Percentiles rank a stretch among this genome's conserved stretches.
These are phyloP conservation scores for Drosophila ambigua DNA, from an alignment of 1,140 invertebrate species.

Conservation along the genomic window DNA sequence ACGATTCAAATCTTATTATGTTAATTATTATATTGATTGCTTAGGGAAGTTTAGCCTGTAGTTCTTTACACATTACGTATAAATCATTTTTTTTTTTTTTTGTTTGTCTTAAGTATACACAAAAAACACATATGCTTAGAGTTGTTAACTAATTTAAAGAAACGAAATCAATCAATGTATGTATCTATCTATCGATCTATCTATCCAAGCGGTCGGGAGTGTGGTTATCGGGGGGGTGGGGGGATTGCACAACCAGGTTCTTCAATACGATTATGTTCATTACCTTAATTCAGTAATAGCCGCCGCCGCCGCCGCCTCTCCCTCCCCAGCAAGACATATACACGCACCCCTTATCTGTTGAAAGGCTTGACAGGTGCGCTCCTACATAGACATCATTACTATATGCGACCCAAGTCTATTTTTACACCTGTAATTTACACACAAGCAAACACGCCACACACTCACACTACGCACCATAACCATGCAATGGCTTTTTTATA, in stretches of 20 bases:
- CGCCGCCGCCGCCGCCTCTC: no score
- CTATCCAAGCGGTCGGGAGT: not conserved
- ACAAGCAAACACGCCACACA: constrained; percentile 13
- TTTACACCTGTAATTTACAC: constrained; percentile 49
- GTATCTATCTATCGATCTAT: not conserved
- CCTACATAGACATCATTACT: no score
- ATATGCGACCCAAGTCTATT: constrained; percentile 3
- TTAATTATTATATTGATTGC: constrained; percentile 51
- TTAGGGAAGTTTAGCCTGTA: constrained; percentile 44
- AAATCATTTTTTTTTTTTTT: constrained; percentile 43
- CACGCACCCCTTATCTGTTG: no score
- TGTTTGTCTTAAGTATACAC: constrained; percentile 43
- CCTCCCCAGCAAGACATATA: no score
- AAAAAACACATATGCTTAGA: constrained; percentile 47
- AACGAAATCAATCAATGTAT: constrained; percentile 21
- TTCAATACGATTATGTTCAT: no score
- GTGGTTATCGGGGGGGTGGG: no score
- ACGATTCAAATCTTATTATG: constrained; percentile 33
- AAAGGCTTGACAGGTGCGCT: no score
- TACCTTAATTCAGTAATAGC: no score
- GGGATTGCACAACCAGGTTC: no score
- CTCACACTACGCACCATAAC: not conserved
- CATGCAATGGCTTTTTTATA: not conserved
- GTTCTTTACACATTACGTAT: constrained; percentile 25
- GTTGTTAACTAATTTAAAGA: constrained; percentile 76